Percentiles rank a stretch among this genome's conserved stretches.
phyloP scores from a whole-genome alignment of 2,888 invertebrate species.

The Cynaeus angustus region DNA sequence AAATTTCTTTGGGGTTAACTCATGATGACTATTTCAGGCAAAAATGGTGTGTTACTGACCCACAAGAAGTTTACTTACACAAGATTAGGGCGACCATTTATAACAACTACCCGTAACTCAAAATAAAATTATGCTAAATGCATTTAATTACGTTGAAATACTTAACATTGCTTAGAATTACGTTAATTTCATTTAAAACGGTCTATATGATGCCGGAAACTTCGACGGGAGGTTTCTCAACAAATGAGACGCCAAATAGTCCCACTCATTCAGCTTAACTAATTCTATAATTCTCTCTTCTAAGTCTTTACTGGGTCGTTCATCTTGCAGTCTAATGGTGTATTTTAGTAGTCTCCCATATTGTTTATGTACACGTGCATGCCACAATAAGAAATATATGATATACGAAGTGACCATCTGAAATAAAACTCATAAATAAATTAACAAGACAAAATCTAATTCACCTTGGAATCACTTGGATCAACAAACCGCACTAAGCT shows the following conservation, averaged over 20 bases:
- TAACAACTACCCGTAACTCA: slow-evolving; percentile 44
- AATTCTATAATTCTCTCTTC: slow-evolving; percentile 81
- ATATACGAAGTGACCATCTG: slow-evolving; percentile 68
- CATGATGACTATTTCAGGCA: too few relatives aligned
- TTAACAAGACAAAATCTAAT: slow-evolving; percentile 68
- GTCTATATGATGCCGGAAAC: slow-evolving; percentile 80
- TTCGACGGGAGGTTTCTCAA: slow-evolving; percentile 77
- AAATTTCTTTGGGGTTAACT: too few relatives aligned
- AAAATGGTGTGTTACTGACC: too few relatives aligned
- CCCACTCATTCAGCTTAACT: slow-evolving; percentile 81
- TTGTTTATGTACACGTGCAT: slow-evolving; percentile 85
- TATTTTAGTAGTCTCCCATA: slow-evolving; percentile 89
- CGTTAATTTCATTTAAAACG: slow-evolving; percentile 77
- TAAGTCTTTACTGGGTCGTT: slow-evolving; percentile 83
- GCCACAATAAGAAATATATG: slow-evolving; percentile 86
- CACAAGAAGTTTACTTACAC: not conserved
- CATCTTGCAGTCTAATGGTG: slow-evolving; percentile 85
- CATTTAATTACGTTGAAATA: slow-evolving; percentile 19
- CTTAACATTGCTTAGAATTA: slow-evolving; percentile 26
- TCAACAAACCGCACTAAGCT: slow-evolving; percentile 89
- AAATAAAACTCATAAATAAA: slow-evolving; percentile 14
- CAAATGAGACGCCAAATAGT: slow-evolving; percentile 76
- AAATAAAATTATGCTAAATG: slow-evolving; percentile 32
- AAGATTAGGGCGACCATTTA: slow-evolving; percentile 9
- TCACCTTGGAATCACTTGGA: slow-evolving; percentile 80